Base-by-base conservation (phyloP, 2,113 vertebrate genomes). In the Lathamus discolor region DNA sequence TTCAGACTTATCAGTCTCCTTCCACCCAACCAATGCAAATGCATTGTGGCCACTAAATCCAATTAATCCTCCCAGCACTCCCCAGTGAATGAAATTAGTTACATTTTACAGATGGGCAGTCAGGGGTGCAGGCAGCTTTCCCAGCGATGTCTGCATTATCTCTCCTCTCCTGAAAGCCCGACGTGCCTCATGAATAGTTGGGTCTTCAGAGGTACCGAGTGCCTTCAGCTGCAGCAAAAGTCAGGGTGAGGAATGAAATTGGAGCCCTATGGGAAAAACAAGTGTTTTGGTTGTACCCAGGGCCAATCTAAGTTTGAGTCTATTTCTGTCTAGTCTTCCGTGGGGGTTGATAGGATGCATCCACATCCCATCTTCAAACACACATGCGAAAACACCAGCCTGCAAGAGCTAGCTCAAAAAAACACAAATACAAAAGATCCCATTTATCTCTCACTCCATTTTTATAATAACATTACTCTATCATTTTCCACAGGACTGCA, bases 61-160 rank as follows among this genome's bases (percentile, higher is more conserved):
- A 96, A 94, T 96, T 96, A 95, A 96, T 94, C 93, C 88, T 92
- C 92, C 91, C 92, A 92, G 83, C 70, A 22, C 91, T 93, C 95
- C 92, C 92, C 67, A 96, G 78, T 27, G 61, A 86, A 85, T 82
- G 67, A 94, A 91, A 94, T 90, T 83, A 92, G 49, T 88, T 77
- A 79, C 63, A 77, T 89, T 91, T 93, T 92, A 88, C 85, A 94
- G 69, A 55, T 90, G 85, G 82, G 79, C 61, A 83, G 88, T 79
- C 86, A 76, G 90, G 95, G 88, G 66, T 69, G 90, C 84, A 86
- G 57, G 74, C 74, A 82, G 90, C 89, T 85, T 96, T 95, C 74
- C 89, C 93, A 66, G 70, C 11, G 1, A 55, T 37, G 77, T 75
- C 96, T 92, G 95, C 62, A 62, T 93, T 92, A 79, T 96, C 93